Evolutionary conservation across 2,113 vertebrate species (phyloP).

Genomic region (Calyptomena viridis): DNA sequence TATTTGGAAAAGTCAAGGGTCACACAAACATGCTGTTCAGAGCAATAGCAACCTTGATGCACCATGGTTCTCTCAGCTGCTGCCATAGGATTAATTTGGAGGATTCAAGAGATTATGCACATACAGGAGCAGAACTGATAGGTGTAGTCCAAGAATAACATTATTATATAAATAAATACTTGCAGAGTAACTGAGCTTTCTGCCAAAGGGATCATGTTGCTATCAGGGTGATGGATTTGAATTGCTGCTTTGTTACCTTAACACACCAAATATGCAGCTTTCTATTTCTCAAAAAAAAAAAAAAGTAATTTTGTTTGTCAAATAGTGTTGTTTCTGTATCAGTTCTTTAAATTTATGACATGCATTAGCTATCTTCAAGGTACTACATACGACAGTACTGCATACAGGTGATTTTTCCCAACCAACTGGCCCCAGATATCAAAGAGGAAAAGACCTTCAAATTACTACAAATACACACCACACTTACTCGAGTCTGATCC

Average conservation of each 20-base stretch:
- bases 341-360: not conserved
- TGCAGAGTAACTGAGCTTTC: not conserved
- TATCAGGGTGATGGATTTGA: not conserved
- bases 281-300: not conserved
- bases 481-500: not conserved
- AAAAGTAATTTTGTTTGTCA: not conserved
- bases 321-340: not conserved
- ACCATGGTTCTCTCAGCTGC: not conserved
- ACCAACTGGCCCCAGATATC: not conserved
- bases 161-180: not conserved
- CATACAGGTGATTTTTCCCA: not conserved
- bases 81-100: not conserved
- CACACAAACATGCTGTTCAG: not conserved
- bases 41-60: not conserved
- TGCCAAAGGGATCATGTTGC: not conserved
- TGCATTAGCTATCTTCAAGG: not conserved
- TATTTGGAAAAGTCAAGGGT: not conserved
- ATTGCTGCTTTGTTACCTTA: not conserved
- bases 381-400: not conserved
- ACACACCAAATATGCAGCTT: not conserved
- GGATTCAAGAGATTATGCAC: conserved; percentile 12
- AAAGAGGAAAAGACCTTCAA: not conserved
- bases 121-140: not conserved
- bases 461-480: not conserved
- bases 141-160: not conserved